Conservation (phyloP, 2,888 invertebrate species). For the Sipha maydis region DNA sequence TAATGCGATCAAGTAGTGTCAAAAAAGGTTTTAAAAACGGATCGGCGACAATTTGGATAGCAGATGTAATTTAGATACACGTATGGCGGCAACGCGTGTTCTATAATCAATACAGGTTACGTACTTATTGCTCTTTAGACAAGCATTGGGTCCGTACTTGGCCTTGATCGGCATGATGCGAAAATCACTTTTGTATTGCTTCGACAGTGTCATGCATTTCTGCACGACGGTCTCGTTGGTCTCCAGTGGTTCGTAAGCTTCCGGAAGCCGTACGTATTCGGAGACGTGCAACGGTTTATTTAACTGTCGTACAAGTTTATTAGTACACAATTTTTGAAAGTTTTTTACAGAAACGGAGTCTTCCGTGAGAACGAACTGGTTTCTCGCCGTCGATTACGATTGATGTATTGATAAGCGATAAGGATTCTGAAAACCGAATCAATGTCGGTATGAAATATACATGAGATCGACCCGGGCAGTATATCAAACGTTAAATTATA, state of each 20-base stretch:
- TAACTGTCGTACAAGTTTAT: neutral
- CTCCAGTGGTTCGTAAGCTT: neutral
- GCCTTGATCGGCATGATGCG: neutral
- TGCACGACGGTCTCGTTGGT: neutral
- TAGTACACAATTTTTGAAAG: no score
- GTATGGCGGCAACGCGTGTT: neutral
- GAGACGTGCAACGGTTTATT: neutral
- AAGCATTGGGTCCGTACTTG: slow-evolving; percentile 13
- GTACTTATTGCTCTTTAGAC: neutral
- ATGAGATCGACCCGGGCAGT: no score
- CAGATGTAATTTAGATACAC: no score
- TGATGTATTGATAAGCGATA: no score
- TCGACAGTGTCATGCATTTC: neutral
- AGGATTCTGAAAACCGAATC: no score
- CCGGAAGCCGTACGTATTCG: neutral
- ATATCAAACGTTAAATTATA: no score
- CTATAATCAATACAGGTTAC: neutral
- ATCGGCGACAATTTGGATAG: no score
- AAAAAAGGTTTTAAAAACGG: no score
- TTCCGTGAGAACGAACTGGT: neutral
- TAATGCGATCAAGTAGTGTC: no score
- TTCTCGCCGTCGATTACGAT: no score
- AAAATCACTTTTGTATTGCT: neutral
- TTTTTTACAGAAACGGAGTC: no score
- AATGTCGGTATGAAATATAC: no score